phyloP scores from a whole-genome alignment of 2,888 invertebrate species.

The Harpalus rufipes region DNA sequence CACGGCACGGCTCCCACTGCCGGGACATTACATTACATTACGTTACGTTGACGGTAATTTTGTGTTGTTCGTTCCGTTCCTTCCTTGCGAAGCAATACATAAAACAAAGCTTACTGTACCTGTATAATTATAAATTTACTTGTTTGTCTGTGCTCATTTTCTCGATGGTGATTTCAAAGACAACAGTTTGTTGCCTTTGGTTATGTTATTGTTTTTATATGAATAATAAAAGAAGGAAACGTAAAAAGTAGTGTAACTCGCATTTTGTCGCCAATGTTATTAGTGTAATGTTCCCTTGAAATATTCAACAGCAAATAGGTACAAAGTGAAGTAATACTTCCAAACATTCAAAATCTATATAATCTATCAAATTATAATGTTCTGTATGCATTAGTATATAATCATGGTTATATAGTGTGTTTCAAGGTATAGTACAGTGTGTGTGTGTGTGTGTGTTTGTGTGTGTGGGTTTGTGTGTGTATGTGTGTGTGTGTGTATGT shows the following conservation, averaged over 20 bases:
- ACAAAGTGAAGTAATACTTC: not conserved
- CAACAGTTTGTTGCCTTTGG: conserved; percentile 18
- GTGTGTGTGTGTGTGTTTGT: no score
- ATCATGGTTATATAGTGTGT: no score
- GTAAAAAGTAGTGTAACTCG: not conserved
- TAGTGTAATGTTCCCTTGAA: not conserved
- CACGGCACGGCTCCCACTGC: conserved; percentile 14
- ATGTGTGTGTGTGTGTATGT: no score
- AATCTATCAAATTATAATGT: conserved; percentile 14
- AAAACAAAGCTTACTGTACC: conserved; percentile 26
- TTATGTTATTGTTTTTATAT: conserved; percentile 39
- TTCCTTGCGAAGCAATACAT: not conserved
- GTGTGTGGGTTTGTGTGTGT: no score
- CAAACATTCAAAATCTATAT: not conserved
- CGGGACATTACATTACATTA: conserved; percentile 47
- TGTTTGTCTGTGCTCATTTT: conserved; percentile 23
- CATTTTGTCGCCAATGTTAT: not conserved
- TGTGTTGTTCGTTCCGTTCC: conserved; percentile 38
- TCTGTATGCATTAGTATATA: not conserved
- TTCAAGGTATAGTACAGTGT: not conserved
- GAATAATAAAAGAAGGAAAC: not conserved
- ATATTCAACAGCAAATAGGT: conserved; percentile 3
- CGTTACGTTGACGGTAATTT: conserved; percentile 51
- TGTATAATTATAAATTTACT: conserved; percentile 33
- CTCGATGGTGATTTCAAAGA: not conserved